These are phyloP conservation scores for Acleris cristana DNA, from an alignment of 2,888 invertebrate genomes.

Conservation along the genomic window DNA sequence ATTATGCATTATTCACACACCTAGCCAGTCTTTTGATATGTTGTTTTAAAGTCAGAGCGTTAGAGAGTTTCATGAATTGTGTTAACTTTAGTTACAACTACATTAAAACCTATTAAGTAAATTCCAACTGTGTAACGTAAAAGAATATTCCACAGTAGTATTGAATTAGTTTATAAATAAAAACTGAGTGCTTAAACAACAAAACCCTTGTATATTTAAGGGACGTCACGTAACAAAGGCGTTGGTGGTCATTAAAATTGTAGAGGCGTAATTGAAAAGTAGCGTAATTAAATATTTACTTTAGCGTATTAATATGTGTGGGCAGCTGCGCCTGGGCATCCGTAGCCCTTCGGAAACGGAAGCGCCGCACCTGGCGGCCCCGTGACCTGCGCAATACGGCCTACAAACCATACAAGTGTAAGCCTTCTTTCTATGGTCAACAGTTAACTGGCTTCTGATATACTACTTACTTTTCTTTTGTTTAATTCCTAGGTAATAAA, in stretches of 20 bases:
- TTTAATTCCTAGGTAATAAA: slow-evolving; percentile 8
- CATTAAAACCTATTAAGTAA: too few relatives aligned
- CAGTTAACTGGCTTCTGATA: slow-evolving; percentile 43
- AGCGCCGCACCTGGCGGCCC: slow-evolving; percentile 71
- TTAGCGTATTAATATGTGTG: slow-evolving; percentile 22
- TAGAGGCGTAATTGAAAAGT: slow-evolving; percentile 22
- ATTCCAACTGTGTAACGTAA: too few relatives aligned
- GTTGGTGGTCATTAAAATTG: not conserved
- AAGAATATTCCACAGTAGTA: too few relatives aligned
- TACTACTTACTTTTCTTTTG: slow-evolving; percentile 9
- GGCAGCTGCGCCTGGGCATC: slow-evolving; percentile 35
- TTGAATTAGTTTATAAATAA: too few relatives aligned
- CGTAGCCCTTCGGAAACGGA: slow-evolving; percentile 72
- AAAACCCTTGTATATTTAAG: too few relatives aligned
- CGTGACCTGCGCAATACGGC: slow-evolving; percentile 62
- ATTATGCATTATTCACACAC: not conserved
- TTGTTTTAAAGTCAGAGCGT: not conserved
- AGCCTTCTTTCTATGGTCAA: slow-evolving; percentile 40
- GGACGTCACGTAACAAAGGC: not conserved
- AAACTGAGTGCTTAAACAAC: too few relatives aligned
- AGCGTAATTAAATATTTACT: slow-evolving; percentile 27
- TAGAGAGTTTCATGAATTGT: too few relatives aligned
- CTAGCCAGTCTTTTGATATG: not conserved
- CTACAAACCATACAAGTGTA: slow-evolving; percentile 76
- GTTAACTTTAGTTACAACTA: too few relatives aligned